A percentile compares a stretch with the other conserved stretches of the same genome.
Conservation (phyloP, 2,113 vertebrate genomes). For the Aldabrachelys gigantea region DNA sequence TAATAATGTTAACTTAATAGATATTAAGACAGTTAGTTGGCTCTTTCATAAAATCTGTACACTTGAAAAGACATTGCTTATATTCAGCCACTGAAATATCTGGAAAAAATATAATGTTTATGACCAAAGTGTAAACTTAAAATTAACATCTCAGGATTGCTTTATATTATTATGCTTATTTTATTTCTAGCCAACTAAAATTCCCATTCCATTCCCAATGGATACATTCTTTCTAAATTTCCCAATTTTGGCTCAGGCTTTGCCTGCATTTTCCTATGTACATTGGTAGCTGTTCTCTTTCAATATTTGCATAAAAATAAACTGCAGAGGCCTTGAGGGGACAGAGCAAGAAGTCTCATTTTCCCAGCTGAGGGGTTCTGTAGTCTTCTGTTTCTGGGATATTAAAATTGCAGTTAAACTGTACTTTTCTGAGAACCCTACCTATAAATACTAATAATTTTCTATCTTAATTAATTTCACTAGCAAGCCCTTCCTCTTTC, state of each 20-base stretch:
- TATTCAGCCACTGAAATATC: not conserved
- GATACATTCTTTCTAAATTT: not conserved
- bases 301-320: constrained; percentile 46
- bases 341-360: not conserved
- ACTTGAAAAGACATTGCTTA: constrained; percentile 1
- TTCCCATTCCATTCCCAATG: not conserved
- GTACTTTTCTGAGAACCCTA: not conserved
- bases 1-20: not conserved
- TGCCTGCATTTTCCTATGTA: not conserved
- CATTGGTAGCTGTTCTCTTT: not conserved
- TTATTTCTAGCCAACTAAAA: not conserved
- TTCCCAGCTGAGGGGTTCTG: not conserved
- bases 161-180: constrained; percentile 6
- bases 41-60: not conserved
- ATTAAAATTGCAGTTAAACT: not conserved
- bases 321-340: not conserved
- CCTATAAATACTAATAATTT: not conserved
- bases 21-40: not conserved
- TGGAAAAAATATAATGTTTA: not conserved
- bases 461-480: constrained; percentile 14
- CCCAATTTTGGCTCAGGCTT: not conserved
- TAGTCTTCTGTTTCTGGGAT: not conserved
- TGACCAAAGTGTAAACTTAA: constrained; percentile 7
- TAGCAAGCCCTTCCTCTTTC: not conserved
- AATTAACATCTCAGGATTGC: not conserved